Evolutionary conservation across 2,888 invertebrate species (phyloP), one percentile per base, ranked within the genome.

Genomic region (Seira musarum): DNA sequence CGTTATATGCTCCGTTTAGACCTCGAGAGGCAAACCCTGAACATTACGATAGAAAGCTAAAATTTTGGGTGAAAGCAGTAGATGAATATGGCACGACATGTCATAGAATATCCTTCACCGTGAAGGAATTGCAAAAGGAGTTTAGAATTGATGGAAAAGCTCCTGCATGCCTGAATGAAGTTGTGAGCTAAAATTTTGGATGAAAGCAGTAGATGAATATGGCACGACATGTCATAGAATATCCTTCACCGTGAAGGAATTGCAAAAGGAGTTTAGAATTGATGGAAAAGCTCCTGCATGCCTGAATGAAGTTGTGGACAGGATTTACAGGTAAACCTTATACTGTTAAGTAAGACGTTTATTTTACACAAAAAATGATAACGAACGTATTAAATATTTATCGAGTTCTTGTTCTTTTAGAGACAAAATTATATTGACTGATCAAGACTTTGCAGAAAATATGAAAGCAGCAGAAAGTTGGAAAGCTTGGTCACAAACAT

Each of bases 1-100:
- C 84, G 0, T 61, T 86, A 3, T 86, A 76, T 71, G 84, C 84
- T 0, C 86, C 86, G 0, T 83, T 86, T 35, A 77, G 86, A 21
- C 71, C 82, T 1, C 67, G 75, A 22, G 68, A 70, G 13, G 25
- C 84, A 0, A 86, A 86, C 66, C 85, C 86, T 10, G 85, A 86
- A 64, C 80, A 82, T 60, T 86, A 83, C 53, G 84, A 83, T 15
- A 75, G 82, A 22, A 86, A 86, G 65, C 35, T 83, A 30, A 30
- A 30, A 40, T 86, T 86, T 81, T 86, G 86, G 86, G 17, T 72
- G 15, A 84, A 81, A 30, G 77, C 81, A 19, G 78, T 86, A 5
- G 80, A 84, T 30, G 86, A 86, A 19, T 85, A 77, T 46, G 30
- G 72, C 10, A n/a, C 40, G 1, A n/a, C 21, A 8, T 70, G 68